A percentile compares a stretch with the other conserved stretches of the same genome.
phyloP scores from a whole-genome alignment of 2,888 invertebrate species.

The Cheilosia variabilis region DNA sequence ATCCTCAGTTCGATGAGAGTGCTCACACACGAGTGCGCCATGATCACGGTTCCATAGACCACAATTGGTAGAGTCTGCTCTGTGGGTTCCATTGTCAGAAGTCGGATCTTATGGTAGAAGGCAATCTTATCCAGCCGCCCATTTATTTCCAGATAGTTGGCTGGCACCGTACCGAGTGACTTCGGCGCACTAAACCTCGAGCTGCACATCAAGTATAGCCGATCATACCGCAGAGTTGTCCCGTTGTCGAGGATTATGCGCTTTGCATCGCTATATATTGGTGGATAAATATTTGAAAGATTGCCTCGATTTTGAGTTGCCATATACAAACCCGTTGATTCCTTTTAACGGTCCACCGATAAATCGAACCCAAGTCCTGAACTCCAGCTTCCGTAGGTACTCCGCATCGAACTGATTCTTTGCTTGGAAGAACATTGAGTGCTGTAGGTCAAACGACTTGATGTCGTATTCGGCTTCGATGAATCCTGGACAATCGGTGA shows the following conservation, averaged over 20 bases:
- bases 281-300: neutral
- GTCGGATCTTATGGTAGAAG: conserved; percentile 78
- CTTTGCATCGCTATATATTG: conserved; percentile 71
- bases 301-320: neutral
- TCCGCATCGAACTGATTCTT: conserved; percentile 52
- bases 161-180: conserved; percentile 57
- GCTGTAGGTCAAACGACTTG: conserved; percentile 2
- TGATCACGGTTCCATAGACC: conserved; percentile 78
- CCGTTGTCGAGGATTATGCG: conserved; percentile 75
- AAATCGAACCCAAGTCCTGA: conserved; percentile 48
- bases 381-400: conserved; percentile 45
- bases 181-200: conserved; percentile 74
- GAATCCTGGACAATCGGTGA: conserved; percentile 31
- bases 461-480: conserved; percentile 57
- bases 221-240: conserved; percentile 78
- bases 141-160: conserved; percentile 79
- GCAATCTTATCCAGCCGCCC: conserved; percentile 79
- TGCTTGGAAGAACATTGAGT: conserved; percentile 41
- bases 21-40: conserved; percentile 78
- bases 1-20: conserved; percentile 78
- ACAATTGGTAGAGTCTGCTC: conserved; percentile 71
- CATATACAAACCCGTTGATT: conserved; percentile 37
- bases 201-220: conserved; percentile 77
- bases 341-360: conserved; percentile 26
- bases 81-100: neutral